Evolutionary conservation across 1,140 invertebrate species (phyloP).

Genomic region (Stratiolaelaps scimitus): DNA sequence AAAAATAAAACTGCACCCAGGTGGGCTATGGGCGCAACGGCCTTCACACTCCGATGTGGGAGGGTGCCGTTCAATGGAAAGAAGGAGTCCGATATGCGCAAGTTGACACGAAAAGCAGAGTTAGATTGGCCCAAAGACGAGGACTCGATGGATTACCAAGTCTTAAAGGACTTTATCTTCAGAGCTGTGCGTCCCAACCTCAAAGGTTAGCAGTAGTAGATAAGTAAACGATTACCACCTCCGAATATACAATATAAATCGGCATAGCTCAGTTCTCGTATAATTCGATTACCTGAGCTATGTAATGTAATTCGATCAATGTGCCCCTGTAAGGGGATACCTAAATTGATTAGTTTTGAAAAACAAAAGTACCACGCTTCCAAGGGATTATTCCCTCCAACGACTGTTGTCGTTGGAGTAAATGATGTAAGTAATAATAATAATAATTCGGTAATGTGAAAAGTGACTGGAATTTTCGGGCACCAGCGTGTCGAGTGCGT

Average conservation of each 20-base stretch:
- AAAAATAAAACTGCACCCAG: not conserved
- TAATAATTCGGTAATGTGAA: too few species aligned
- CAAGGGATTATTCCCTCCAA: too few species aligned
- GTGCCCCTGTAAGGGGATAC: not conserved
- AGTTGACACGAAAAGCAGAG: not conserved
- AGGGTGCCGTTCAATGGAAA: not conserved
- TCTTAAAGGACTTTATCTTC: not conserved
- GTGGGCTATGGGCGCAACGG: constrained; percentile 23
- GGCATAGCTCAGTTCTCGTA: too few species aligned
- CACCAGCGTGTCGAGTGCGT: too few species aligned
- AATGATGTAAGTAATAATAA: too few species aligned
- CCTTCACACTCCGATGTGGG: not conserved
- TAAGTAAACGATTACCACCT: too few species aligned
- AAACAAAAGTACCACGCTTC: too few species aligned
- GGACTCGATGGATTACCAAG: not conserved
- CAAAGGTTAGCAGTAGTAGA: not conserved
- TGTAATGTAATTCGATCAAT: not conserved
- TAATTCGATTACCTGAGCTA: not conserved
- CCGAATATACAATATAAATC: too few species aligned
- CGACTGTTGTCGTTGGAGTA: too few species aligned
- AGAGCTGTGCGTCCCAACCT: not conserved
- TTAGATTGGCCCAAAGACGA: constrained; percentile 16
- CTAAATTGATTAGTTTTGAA: too few species aligned
- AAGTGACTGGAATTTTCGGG: too few species aligned
- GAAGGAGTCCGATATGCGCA: constrained; percentile 1